Percentiles rank a stretch among this genome's conserved stretches.
These are phyloP conservation scores for Parascotia fuliginaria DNA, from an alignment of 2,888 invertebrate species.

Conservation along the genomic window DNA sequence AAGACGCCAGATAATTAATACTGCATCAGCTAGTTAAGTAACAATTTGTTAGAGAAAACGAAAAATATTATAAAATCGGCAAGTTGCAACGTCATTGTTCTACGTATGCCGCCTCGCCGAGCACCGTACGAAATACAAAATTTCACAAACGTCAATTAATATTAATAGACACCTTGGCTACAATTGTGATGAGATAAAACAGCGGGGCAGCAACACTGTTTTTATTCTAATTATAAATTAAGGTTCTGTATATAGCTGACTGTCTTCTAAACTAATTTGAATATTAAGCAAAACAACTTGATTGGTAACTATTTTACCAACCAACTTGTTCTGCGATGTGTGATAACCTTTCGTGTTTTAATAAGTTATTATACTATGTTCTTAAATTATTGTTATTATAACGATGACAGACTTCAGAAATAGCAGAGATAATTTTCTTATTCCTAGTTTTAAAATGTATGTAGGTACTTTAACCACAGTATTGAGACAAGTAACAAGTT, in stretches of 20 bases:
- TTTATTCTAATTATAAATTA: conserved; percentile 33
- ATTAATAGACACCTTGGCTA: conserved; percentile 69
- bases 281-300: no score
- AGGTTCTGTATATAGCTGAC: conserved; percentile 49
- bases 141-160: conserved; percentile 72
- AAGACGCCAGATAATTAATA: conserved; percentile 20
- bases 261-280: no score
- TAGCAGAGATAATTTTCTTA: no score
- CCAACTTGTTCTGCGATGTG: no score
- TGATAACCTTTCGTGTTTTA: no score
- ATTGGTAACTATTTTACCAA: no score
- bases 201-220: conserved; percentile 42
- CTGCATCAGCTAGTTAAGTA: conserved; percentile 36
- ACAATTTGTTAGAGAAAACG: conserved; percentile 52
- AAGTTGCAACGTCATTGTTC: conserved; percentile 72
- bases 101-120: conserved; percentile 29
- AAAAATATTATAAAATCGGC: conserved; percentile 51
- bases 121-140: conserved; percentile 45
- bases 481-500: no score
- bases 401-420: no score
- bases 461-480: no score
- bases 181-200: conserved; percentile 54
- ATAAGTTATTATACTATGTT: no score
- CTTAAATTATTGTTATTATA: no score
- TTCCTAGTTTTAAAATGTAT: no score